Evolutionary conservation across 1,140 invertebrate genomes (phyloP).

Genomic region (Tetragnatha versicolor): DNA sequence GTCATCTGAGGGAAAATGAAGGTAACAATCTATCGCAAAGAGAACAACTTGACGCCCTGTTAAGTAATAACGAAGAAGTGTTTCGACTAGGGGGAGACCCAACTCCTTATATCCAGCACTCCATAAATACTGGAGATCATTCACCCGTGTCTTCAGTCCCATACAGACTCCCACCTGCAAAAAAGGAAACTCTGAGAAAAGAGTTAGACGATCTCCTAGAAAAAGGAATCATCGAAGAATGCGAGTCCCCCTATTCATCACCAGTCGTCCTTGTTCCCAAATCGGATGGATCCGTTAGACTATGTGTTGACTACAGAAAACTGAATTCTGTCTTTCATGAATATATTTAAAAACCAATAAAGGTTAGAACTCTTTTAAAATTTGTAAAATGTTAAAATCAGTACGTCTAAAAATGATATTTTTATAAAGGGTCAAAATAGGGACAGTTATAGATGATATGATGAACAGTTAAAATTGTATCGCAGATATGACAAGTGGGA

Average conservation of each 20-base stretch:
- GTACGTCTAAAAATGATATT: too few relatives aligned
- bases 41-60: not conserved
- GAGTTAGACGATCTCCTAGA: not conserved
- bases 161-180: not conserved
- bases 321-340: slow-evolving; percentile 22
- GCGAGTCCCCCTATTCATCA: slow-evolving; percentile 58
- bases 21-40: too few relatives aligned
- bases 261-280: slow-evolving; percentile 60
- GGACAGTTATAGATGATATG: too few relatives aligned
- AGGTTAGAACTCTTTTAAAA: too few relatives aligned
- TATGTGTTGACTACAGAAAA: slow-evolving; percentile 61
- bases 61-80: not conserved
- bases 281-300: slow-evolving; percentile 54
- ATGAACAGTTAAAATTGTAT: too few relatives aligned
- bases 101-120: not conserved
- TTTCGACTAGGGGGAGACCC: too few relatives aligned
- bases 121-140: not conserved
- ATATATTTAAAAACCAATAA: too few relatives aligned
- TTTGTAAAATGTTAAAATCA: too few relatives aligned
- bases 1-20: too few relatives aligned
- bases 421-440: too few relatives aligned
- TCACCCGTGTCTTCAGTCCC: not conserved
- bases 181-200: not conserved
- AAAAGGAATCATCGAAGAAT: slow-evolving; percentile 21
- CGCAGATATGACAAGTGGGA: too few relatives aligned